phyloP scores from a whole-genome alignment of 2,113 vertebrate genomes.

The Bucco capensis region DNA sequence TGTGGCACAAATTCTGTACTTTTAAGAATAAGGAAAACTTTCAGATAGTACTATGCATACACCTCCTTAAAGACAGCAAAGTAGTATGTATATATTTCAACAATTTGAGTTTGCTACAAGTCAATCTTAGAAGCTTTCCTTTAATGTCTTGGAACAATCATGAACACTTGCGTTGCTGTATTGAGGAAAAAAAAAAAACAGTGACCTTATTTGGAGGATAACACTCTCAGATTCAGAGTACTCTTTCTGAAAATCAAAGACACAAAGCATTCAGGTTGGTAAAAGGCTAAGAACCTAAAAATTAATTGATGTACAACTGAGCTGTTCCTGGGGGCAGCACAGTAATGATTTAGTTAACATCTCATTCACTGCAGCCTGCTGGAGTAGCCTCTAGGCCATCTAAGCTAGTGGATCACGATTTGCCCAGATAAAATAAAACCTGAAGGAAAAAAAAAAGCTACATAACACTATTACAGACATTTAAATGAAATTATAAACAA shows the following conservation, averaged over 20 bases:
- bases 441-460: background rate
- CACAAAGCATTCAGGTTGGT: background rate
- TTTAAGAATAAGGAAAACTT: background rate
- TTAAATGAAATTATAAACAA: background rate
- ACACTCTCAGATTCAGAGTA: background rate
- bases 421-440: background rate
- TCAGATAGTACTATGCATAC: background rate
- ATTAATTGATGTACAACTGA: background rate
- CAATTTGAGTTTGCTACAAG: background rate
- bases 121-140: background rate
- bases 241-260: background rate
- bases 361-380: background rate
- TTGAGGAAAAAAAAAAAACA: background rate
- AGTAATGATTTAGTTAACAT: background rate
- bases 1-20: background rate
- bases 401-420: background rate
- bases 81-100: background rate
- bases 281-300: background rate
- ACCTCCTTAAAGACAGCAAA: background rate
- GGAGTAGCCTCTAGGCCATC: background rate
- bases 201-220: background rate
- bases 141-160: background rate
- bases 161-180: background rate
- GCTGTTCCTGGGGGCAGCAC: background rate
- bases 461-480: background rate